phyloP scores from a whole-genome alignment of 1,140 invertebrate species.

The Charaxes varanes region DNA sequence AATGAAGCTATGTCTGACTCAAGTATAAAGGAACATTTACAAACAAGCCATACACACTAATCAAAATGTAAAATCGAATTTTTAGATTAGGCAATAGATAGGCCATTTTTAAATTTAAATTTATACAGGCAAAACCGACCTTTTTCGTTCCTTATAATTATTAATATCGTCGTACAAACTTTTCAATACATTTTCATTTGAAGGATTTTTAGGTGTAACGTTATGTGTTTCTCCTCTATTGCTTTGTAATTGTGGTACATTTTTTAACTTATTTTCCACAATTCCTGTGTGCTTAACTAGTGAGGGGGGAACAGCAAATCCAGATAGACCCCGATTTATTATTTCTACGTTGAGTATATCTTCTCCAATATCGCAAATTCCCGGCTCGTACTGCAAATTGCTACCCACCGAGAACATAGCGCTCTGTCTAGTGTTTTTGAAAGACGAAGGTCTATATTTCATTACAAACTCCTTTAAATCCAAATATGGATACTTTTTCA shows the following conservation, averaged over 20 bases:
- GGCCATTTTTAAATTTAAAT: no score
- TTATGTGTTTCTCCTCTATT: not conserved
- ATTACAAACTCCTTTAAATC: slow-evolving; percentile 52
- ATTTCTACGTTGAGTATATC: slow-evolving; percentile 54
- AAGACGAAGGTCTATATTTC: slow-evolving; percentile 35
- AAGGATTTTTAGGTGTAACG: not conserved
- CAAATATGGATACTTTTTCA: slow-evolving; percentile 63
- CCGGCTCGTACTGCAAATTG: slow-evolving; percentile 30
- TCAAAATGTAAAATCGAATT: no score
- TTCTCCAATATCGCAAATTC: slow-evolving; percentile 36
- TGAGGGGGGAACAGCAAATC: slow-evolving; percentile 47
- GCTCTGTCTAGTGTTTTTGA: slow-evolving; percentile 42
- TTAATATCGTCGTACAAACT: slow-evolving; percentile 27
- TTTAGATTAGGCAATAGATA: no score
- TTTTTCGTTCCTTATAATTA: slow-evolving; percentile 11
- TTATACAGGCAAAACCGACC: no score
- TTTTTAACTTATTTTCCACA: slow-evolving; percentile 20
- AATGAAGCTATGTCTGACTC: no score
- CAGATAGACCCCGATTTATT: slow-evolving; percentile 50
- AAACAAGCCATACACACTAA: no score
- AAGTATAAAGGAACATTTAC: no score
- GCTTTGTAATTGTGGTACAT: no score
- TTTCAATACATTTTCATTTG: slow-evolving; percentile 15
- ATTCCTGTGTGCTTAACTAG: slow-evolving; percentile 19
- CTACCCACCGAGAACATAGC: slow-evolving; percentile 22